These are phyloP conservation scores for Raja brachyura DNA, from an alignment of 2,113 vertebrate genomes.

Conservation along the genomic window DNA sequence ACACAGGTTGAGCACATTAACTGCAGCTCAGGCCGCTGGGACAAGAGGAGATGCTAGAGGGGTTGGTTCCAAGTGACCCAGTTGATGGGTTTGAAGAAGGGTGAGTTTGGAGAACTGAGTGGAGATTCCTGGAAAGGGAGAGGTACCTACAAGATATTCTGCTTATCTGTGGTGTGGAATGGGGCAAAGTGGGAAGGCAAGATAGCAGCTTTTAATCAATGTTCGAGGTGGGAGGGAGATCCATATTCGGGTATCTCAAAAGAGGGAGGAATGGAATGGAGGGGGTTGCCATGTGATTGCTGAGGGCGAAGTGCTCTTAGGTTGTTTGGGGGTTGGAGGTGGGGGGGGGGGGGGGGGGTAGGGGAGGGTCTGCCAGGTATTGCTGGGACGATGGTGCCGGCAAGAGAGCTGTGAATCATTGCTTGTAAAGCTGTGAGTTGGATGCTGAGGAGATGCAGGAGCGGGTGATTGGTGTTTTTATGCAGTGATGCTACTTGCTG, in stretches of 20 bases:
- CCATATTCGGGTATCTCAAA: not conserved
- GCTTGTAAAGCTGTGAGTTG: slow-evolving; percentile 38
- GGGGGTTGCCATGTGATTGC: too few relatives aligned
- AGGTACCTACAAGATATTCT: not conserved
- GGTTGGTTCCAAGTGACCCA: too few relatives aligned
- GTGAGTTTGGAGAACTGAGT: not conserved
- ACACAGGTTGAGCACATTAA: too few relatives aligned
- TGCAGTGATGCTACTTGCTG: slow-evolving; percentile 49
- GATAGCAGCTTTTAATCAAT: too few relatives aligned
- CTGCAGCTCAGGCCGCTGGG: too few relatives aligned
- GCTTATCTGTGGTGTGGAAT: too few relatives aligned
- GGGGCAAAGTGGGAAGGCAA: too few relatives aligned
- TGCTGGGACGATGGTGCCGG: too few relatives aligned
- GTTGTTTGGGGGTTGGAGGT: not conserved
- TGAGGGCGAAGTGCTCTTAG: slow-evolving; percentile 42
- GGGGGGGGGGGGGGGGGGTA: not conserved
- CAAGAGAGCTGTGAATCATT: slow-evolving; percentile 41
- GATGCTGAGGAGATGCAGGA: slow-evolving; percentile 41
- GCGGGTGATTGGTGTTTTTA: slow-evolving; percentile 12
- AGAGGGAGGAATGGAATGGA: not conserved
- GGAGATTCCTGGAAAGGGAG: not conserved
- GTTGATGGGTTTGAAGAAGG: too few relatives aligned
- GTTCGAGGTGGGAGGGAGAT: too few relatives aligned
- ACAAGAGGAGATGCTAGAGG: too few relatives aligned
- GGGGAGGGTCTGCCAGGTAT: slow-evolving; percentile 18